phyloP scores from a whole-genome alignment of 1,140 invertebrate species.

The Scaptomyza pallida region DNA sequence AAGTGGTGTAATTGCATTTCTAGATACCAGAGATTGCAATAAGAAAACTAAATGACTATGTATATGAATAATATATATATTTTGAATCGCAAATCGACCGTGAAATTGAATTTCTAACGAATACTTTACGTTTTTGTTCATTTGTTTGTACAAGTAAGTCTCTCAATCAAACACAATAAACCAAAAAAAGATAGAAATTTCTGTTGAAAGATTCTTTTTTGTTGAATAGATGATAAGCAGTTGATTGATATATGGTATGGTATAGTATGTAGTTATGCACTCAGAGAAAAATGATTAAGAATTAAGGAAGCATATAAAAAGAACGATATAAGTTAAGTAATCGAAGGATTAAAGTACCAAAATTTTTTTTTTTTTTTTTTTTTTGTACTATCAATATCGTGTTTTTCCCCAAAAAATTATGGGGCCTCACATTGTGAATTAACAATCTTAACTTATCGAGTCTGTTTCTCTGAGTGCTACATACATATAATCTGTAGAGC shows the following conservation, averaged over 20 bases:
- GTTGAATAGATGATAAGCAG: neutral
- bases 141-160: slow-evolving; percentile 27
- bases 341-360: no score
- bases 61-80: slow-evolving; percentile 20
- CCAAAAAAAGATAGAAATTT: slow-evolving; percentile 3
- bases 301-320: no score
- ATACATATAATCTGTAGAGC: neutral
- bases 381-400: no score
- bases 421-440: no score
- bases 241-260: neutral
- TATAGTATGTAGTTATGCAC: neutral
- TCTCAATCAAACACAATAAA: slow-evolving; percentile 41
- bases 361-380: no score
- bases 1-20: slow-evolving; percentile 77
- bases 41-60: slow-evolving; percentile 32
- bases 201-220: neutral
- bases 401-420: no score
- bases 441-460: no score
- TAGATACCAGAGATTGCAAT: slow-evolving; percentile 59
- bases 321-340: no score
- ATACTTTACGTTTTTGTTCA: slow-evolving; percentile 55
- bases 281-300: neutral
- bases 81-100: slow-evolving; percentile 72
- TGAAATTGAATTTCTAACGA: slow-evolving; percentile 68
- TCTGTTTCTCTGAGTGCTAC: neutral